Conservation (phyloP, 2,113 vertebrate genomes). For the Callopanchax toddi region DNA sequence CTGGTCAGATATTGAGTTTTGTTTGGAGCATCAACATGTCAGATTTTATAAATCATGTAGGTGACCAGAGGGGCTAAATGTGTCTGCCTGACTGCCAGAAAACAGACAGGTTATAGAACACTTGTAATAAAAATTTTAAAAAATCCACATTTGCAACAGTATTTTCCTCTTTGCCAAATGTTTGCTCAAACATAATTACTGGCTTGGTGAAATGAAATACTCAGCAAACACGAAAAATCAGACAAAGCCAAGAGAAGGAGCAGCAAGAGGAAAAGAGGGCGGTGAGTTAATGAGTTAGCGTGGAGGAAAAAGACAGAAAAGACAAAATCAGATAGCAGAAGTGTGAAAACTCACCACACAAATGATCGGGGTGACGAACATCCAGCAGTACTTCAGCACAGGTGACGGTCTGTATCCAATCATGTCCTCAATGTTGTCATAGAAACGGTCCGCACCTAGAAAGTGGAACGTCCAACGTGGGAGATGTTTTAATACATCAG, state of each 20-base stretch:
- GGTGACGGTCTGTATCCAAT: conserved; percentile 75
- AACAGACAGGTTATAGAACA: no score
- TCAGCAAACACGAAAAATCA: conserved; percentile 4
- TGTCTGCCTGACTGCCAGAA: no score
- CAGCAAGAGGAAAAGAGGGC: background rate
- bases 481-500: no score
- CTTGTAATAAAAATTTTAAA: no score
- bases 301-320: background rate
- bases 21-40: no score
- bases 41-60: no score
- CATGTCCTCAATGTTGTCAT: conserved; percentile 84
- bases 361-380: conserved; percentile 79
- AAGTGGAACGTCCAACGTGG: background rate
- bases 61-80: no score
- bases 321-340: background rate
- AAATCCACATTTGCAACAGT: no score
- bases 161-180: no score
- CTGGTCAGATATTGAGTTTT: no score
- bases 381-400: conserved; percentile 82
- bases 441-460: conserved; percentile 81
- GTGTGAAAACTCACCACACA: conserved; percentile 70
- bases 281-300: background rate
- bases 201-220: conserved; percentile 9
- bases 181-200: background rate
- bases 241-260: no score